Conservation (phyloP, 2,797 vertebrate species). For the Poliocrania exsul region DNA sequence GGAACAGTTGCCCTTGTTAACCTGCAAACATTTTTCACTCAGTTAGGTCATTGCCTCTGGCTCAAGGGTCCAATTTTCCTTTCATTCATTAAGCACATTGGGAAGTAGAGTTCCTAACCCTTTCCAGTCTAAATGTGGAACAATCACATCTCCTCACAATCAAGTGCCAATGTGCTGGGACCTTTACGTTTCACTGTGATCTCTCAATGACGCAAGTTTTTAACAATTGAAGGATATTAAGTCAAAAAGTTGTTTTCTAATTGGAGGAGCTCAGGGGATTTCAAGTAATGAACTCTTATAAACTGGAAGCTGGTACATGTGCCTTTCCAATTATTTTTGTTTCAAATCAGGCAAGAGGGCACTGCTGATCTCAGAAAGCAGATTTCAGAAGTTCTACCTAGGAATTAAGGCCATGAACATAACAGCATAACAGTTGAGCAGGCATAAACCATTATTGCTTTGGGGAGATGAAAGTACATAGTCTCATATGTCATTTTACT, state of each 20-base stretch:
- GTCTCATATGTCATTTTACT: slow-evolving; percentile 20
- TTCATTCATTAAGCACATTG: slow-evolving; percentile 92
- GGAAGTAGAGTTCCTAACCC: slow-evolving; percentile 94
- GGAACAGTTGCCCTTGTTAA: slow-evolving; percentile 88
- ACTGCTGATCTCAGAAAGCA: slow-evolving; percentile 77
- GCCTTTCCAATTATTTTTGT: slow-evolving; percentile 82
- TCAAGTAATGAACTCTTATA: slow-evolving; percentile 80
- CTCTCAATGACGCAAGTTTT: slow-evolving; percentile 89
- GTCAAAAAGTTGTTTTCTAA: slow-evolving; percentile 87
- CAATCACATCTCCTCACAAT: slow-evolving; percentile 91
- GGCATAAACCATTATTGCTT: slow-evolving; percentile 17
- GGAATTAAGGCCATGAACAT: slow-evolving; percentile 28
- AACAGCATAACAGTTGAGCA: slow-evolving; percentile 13
- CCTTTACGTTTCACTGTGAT: slow-evolving; percentile 79
- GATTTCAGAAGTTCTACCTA: slow-evolving; percentile 73
- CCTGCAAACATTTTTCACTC: slow-evolving; percentile 94
- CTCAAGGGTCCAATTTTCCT: slow-evolving; percentile 90
- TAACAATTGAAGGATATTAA: slow-evolving; percentile 99
- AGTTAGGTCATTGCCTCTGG: slow-evolving; percentile 85
- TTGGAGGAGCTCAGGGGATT: slow-evolving; percentile 81
- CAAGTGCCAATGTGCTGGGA: slow-evolving; percentile 80
- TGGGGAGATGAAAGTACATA: slow-evolving; percentile 22
- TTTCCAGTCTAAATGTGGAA: slow-evolving; percentile 91
- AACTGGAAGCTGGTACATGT: slow-evolving; percentile 82
- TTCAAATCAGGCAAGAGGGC: slow-evolving; percentile 77